Evolutionary conservation across 2,113 vertebrate species (phyloP).

Genomic region (Bubo blakistoni): DNA sequence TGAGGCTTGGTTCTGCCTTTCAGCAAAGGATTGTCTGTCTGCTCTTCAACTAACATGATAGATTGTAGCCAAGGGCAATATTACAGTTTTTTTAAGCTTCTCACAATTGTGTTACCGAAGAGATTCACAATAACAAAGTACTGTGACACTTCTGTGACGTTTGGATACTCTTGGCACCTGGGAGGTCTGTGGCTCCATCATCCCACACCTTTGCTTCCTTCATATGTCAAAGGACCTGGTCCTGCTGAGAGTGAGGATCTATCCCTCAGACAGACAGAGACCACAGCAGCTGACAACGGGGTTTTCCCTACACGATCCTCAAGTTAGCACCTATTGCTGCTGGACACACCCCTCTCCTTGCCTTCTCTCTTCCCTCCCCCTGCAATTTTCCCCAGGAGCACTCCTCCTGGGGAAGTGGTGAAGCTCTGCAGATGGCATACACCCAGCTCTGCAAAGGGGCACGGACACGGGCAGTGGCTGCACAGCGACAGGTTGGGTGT

Average conservation of each 20-base stretch:
- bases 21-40: neutral
- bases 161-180: neutral
- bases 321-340: neutral
- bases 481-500: neutral
- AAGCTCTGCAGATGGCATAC: neutral
- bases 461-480: neutral
- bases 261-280: neutral
- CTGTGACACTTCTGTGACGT: neutral
- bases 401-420: neutral
- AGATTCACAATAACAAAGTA: neutral
- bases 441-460: neutral
- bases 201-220: neutral
- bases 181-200: neutral
- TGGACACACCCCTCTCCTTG: neutral
- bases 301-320: neutral
- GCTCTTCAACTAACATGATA: neutral
- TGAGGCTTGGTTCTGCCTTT: neutral
- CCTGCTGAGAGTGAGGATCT: neutral
- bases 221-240: neutral
- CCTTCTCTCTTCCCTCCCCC: neutral
- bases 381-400: neutral
- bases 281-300: neutral
- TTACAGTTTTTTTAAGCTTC: neutral
- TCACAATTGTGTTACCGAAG: rapidly evolving
- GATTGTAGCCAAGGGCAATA: neutral